Conservation (phyloP, 2,888 invertebrate species). For the Epinotia demarniana region DNA sequence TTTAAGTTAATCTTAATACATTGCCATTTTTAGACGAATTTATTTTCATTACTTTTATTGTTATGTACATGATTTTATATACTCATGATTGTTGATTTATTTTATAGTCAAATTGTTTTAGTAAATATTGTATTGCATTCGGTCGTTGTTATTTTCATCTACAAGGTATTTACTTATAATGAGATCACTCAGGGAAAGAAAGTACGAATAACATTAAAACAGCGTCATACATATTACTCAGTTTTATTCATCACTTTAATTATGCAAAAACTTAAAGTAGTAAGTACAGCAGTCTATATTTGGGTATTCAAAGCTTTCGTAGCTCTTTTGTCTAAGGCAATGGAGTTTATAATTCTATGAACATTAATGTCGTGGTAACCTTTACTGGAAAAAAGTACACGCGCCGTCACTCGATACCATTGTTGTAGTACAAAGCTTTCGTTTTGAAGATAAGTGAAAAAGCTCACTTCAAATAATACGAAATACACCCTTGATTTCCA, state of each 20-base stretch:
- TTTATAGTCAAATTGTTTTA: conserved; percentile 1
- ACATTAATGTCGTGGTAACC: no score
- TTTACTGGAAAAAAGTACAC: no score
- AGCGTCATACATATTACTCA: background rate
- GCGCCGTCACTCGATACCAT: no score
- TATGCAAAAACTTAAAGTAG: background rate
- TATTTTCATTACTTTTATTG: conserved; percentile 1
- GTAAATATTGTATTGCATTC: conserved; percentile 2
- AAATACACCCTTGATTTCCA: no score
- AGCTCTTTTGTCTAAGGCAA: no score
- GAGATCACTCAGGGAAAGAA: background rate
- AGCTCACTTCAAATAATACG: no score
- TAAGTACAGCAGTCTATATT: background rate
- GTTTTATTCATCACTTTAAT: conserved; percentile 13
- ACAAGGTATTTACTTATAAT: no score
- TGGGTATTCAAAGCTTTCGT: background rate
- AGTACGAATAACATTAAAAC: conserved; percentile 1
- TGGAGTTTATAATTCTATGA: no score
- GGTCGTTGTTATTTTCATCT: background rate
- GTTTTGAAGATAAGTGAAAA: no score
- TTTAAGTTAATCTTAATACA: background rate
- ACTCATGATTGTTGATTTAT: conserved; percentile 13
- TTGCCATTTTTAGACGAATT: conserved; percentile 10
- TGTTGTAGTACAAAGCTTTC: no score
- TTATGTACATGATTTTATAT: background rate